Conservation (phyloP, 1,140 invertebrate genomes). For the Lasioglossum albipes region DNA sequence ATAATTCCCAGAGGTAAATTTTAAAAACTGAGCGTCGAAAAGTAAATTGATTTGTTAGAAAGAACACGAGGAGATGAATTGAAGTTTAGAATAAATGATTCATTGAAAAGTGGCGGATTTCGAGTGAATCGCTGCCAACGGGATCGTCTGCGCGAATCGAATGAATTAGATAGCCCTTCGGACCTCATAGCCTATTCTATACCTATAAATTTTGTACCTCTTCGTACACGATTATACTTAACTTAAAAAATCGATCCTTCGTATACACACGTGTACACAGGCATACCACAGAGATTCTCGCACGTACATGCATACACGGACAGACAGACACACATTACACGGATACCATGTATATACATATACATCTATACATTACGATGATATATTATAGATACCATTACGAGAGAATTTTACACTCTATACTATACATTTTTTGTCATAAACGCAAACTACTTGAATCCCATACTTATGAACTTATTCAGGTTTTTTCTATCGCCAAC, state of each 20-base stretch:
- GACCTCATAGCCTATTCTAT: slow-evolving; percentile 67
- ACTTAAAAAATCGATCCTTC: slow-evolving; percentile 46
- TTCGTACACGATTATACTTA: slow-evolving; percentile 62
- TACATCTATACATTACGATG: slow-evolving; percentile 39
- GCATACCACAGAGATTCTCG: slow-evolving; percentile 8
- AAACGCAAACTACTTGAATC: slow-evolving; percentile 49
- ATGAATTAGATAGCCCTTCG: slow-evolving; percentile 67
- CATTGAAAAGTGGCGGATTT: background rate
- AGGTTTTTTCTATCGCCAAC: slow-evolving; percentile 67
- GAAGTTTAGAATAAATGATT: no score
- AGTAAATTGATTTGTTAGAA: no score
- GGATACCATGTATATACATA: slow-evolving; percentile 36
- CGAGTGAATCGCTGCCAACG: slow-evolving; percentile 11
- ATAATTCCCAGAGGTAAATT: no score
- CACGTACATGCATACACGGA: slow-evolving; percentile 6
- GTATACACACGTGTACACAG: slow-evolving; percentile 28
- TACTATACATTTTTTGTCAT: slow-evolving; percentile 61
- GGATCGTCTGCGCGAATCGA: slow-evolving; percentile 42
- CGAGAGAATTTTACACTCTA: slow-evolving; percentile 65
- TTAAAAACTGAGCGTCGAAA: no score
- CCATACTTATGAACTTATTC: slow-evolving; percentile 61
- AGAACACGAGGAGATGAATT: no score
- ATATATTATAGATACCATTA: slow-evolving; percentile 55
- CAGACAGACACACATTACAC: background rate
- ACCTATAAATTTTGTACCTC: slow-evolving; percentile 72